These are phyloP conservation scores for Odocoileus hemionus DNA, from an alignment of 2,113 vertebrate species.

Conservation along the genomic window DNA sequence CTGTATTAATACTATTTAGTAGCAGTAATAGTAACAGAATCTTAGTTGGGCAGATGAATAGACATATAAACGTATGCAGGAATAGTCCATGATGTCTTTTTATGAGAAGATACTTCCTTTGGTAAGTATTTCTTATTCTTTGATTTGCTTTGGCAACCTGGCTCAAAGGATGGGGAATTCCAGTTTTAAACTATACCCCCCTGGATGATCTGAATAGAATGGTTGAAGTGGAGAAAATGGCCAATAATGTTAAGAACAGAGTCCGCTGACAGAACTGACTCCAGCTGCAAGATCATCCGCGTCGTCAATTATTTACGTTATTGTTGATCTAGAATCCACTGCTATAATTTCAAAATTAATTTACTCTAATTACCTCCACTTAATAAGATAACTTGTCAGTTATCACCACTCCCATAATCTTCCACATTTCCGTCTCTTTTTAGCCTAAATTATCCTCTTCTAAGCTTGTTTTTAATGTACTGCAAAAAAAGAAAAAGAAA, in stretches of 20 bases:
- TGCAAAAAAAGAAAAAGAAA: constrained; percentile 77
- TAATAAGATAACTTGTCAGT: constrained; percentile 81
- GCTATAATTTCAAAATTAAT: constrained; percentile 81
- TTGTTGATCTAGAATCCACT: constrained; percentile 80
- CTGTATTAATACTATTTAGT: not conserved
- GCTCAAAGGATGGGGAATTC: constrained; percentile 24
- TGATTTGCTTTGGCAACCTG: constrained; percentile 5
- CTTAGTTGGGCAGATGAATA: not conserved
- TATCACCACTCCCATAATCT: constrained; percentile 80
- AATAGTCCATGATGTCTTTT: not conserved
- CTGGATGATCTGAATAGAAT: constrained; percentile 22
- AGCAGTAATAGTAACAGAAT: not conserved
- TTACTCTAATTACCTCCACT: constrained; percentile 82
- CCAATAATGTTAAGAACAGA: constrained; percentile 57
- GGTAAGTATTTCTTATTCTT: constrained; percentile 3
- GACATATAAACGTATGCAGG: not conserved
- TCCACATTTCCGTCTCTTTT: constrained; percentile 75
- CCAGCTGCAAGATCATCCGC: constrained; percentile 60
- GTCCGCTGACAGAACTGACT: constrained; percentile 47
- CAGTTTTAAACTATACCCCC: not conserved
- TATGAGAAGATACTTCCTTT: not conserved
- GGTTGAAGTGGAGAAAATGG: constrained; percentile 28
- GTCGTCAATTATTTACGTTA: constrained; percentile 72
- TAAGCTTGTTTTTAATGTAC: constrained; percentile 76
- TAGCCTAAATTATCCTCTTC: constrained; percentile 81